Evolutionary conservation across 2,797 vertebrate genomes (phyloP).

Genomic region (Parauchenoglanis ngamensis): DNA sequence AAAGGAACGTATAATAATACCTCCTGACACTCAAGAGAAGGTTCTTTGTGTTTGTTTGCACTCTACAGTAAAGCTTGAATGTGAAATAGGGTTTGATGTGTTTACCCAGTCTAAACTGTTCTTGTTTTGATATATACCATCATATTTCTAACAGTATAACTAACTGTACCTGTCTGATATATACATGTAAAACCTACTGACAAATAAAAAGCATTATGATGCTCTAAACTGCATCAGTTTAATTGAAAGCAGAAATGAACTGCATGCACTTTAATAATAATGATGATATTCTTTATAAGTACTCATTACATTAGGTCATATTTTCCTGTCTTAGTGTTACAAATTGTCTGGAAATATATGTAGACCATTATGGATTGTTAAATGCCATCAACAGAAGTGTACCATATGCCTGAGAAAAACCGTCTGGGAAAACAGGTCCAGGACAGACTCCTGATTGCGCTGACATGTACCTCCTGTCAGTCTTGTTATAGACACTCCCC

Average conservation of each 20-base stretch:
- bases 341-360: conserved; percentile 7
- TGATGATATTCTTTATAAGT: conserved; percentile 2
- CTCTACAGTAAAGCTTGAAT: background rate
- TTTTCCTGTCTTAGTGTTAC: conserved; percentile 12
- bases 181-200: background rate
- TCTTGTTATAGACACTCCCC: conserved; percentile 36
- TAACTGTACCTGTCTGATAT: background rate
- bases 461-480: conserved; percentile 40
- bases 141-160: background rate
- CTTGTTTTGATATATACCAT: background rate
- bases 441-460: conserved; percentile 32
- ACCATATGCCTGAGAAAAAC: conserved; percentile 38
- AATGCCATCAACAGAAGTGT: conserved; percentile 27
- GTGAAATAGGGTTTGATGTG: background rate
- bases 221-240: background rate
- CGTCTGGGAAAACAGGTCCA: conserved; percentile 25
- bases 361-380: conserved; percentile 30
- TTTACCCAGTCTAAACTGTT: background rate
- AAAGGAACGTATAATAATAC: background rate
- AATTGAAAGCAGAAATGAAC: background rate
- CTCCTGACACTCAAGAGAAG: background rate
- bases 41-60: background rate
- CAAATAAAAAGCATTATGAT: background rate
- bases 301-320: background rate
- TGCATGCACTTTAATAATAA: conserved; percentile 17